Percentiles rank a stretch among this genome's conserved stretches.
These are phyloP conservation scores for Aptenodytes forsteri DNA, from an alignment of 2,113 vertebrate species.

Conservation along the genomic window DNA sequence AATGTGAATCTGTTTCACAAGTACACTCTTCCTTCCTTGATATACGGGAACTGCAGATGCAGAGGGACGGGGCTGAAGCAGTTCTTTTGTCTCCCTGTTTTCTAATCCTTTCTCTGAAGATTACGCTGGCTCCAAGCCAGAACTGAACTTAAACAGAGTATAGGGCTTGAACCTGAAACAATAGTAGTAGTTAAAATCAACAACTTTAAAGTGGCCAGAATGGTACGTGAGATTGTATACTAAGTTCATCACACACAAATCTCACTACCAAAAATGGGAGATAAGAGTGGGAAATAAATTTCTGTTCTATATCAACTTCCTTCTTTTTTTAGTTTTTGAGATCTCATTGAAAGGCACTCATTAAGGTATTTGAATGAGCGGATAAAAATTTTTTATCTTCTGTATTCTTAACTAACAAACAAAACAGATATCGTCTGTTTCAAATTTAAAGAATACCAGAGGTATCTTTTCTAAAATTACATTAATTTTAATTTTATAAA, in stretches of 20 bases:
- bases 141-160: not conserved
- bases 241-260: not conserved
- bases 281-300: not conserved
- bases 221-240: not conserved
- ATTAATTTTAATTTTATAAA: not conserved
- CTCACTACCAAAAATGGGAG: not conserved
- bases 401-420: not conserved
- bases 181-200: not conserved
- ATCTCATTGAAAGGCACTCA: not conserved
- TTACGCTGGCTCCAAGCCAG: not conserved
- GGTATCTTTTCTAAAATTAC: not conserved
- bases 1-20: not conserved
- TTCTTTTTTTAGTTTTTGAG: not conserved
- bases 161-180: not conserved
- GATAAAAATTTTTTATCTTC: not conserved
- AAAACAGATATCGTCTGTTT: not conserved
- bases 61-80: not conserved
- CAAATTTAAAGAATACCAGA: not conserved
- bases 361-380: not conserved
- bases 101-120: slow-evolving; percentile 13
- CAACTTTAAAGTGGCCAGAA: not conserved
- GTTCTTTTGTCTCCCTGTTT: slow-evolving; percentile 34
- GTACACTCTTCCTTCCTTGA: slow-evolving; percentile 2
- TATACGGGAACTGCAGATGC: not conserved
- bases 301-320: not conserved